These are phyloP conservation scores for Oikopleura albicans DNA, from an alignment of 23 tunicate genomes.

Conservation along the genomic window DNA sequence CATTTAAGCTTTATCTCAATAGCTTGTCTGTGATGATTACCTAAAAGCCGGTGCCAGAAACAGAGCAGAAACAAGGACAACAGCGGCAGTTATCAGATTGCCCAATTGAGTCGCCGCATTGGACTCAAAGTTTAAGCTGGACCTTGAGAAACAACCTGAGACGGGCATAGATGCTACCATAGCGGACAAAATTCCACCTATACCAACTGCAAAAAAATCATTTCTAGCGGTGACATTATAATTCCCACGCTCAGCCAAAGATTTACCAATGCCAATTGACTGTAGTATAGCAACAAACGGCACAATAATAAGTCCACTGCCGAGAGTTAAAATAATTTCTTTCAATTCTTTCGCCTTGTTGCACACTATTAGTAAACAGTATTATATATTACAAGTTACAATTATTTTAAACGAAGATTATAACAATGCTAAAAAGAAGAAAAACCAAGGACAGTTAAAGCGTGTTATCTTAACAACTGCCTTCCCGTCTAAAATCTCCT, in stretches of 20 bases:
- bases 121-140: neutral
- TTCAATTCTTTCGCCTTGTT: no score
- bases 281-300: neutral
- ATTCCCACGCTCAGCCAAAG: neutral
- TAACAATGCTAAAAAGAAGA: no score
- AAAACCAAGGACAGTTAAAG: no score
- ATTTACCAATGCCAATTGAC: slow-evolving; percentile 9
- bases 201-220: neutral
- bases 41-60: neutral
- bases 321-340: neutral
- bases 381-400: no score
- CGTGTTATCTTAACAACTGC: no score
- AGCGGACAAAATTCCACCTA: neutral
- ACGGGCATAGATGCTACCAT: slow-evolving; percentile 3
- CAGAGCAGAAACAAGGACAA: neutral
- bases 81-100: neutral
- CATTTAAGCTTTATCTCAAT: neutral
- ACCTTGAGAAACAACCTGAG: slow-evolving; percentile 4
- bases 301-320: neutral
- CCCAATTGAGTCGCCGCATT: neutral
- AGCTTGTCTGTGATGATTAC: neutral
- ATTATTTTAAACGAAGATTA: no score
- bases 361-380: no score
- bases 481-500: no score
- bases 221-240: neutral